phyloP scores from a whole-genome alignment of 2,797 vertebrate species.

The Dromococcyx pavoninus region DNA sequence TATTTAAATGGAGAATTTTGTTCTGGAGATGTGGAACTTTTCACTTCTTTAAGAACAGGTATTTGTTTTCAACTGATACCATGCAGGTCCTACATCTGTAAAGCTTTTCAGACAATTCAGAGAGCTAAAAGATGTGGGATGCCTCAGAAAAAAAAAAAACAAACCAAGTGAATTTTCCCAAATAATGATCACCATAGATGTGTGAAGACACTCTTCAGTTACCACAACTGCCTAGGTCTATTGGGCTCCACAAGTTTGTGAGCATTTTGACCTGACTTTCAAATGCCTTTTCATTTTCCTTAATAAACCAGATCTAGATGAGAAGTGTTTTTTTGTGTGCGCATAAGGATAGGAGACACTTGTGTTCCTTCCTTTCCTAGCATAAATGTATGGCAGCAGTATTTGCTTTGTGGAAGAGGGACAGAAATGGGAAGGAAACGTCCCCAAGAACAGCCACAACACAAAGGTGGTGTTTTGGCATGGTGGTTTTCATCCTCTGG shows the following conservation, averaged over 20 bases:
- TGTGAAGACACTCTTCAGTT: neutral
- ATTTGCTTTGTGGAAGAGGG: neutral
- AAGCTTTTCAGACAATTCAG: neutral
- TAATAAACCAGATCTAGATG: neutral
- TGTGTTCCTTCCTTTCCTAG: neutral
- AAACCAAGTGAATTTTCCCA: neutral
- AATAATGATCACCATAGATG: neutral
- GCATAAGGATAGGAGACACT: rapidly evolving
- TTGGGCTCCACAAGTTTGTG: neutral
- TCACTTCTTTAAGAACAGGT: neutral
- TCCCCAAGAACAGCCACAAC: neutral
- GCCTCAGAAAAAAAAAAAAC: neutral
- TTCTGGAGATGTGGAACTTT: neutral
- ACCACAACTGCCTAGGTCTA: neutral
- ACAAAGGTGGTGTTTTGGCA: neutral
- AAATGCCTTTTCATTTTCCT: neutral
- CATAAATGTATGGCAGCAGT: rapidly evolving
- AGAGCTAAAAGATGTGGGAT: neutral
- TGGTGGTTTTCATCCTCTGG: neutral
- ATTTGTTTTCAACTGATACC: neutral
- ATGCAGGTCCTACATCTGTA: neutral
- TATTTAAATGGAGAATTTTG: neutral
- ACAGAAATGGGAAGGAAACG: neutral
- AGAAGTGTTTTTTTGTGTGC: neutral
- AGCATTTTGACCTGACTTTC: neutral